Evolutionary conservation across 2,797 vertebrate species (phyloP), one percentile per base, ranked within the genome.

Genomic region (Phataginus tricuspis): DNA sequence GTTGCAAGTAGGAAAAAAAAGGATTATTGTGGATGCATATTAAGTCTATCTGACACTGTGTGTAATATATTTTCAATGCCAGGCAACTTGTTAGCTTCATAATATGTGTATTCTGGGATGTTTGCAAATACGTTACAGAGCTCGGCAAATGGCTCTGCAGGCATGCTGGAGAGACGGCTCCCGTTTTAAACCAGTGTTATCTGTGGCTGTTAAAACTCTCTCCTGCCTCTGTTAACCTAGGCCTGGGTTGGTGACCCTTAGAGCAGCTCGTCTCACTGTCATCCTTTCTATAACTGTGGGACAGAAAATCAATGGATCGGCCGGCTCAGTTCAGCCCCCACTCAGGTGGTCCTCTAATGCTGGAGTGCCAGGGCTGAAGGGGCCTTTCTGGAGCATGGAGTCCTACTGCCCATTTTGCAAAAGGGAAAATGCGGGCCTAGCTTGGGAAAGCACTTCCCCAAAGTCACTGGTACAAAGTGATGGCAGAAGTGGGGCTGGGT

Each of bases 11-110:
- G 27, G 7, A 21, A 37, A 15, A 10, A 29, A 31, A 83, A 37
- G 59, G 69, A 51, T 64, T 55, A 7, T 53, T 78, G 77, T 11
- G 6, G 64, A 66, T 91, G 88, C 95, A 86, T 87, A 92, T 80
- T 89, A 95, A 93, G 15, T 93, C 6, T 92, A 95, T 90, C 53
- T 95, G 97, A 97, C 55, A 78, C 77, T 42, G 68, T 63, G 80
- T 88, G 8, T 64, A 92, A 87, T 93, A 66, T 86, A 29, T 93
- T 93, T 94, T 89, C 94, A 84, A 77, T 77, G 90, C 68, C 87
- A 96, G 86, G 78, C 88, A 95, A 96, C 96, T 84, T 96, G 95
- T 96, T 96, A 92, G 94, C 88, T 95, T 97, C 85, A 49, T 91
- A 94, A 85, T 72, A 63, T 45, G 89, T 61, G 53, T 92, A 82